Evolutionary conservation across 1,140 invertebrate species (phyloP).

Genomic region (Drosophila subobscura): DNA sequence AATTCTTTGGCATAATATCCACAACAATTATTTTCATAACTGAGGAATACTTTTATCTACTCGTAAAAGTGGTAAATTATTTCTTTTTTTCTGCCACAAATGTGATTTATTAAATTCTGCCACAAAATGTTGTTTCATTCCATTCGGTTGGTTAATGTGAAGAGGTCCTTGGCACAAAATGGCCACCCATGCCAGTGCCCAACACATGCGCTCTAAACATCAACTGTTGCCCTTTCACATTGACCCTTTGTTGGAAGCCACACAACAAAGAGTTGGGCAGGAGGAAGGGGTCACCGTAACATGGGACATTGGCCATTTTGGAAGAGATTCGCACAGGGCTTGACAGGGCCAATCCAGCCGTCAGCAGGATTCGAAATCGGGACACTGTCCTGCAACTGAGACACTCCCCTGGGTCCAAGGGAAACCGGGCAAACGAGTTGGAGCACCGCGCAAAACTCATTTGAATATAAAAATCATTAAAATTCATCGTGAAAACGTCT

Average conservation of each 20-base stretch:
- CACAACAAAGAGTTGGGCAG: conserved; percentile 17
- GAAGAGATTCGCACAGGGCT: conserved; percentile 52
- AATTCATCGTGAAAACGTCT: conserved; percentile 78
- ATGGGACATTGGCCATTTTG: conserved; percentile 64
- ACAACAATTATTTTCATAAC: not conserved
- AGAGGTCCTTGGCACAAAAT: conserved; percentile 43
- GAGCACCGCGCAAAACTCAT: conserved; percentile 55
- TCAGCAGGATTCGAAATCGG: conserved; percentile 26
- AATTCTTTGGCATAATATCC: too few species aligned
- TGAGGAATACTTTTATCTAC: too few species aligned
- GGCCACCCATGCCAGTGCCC: conserved; percentile 38
- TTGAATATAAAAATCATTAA: conserved; percentile 82
- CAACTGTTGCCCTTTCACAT: conserved; percentile 54
- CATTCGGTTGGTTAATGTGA: conserved; percentile 25
- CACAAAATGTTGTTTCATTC: conserved; percentile 19
- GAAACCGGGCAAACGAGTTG: conserved; percentile 54
- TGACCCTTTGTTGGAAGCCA: conserved; percentile 57
- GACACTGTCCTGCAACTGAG: conserved; percentile 25
- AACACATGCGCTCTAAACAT: conserved; percentile 59
- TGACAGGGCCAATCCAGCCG: conserved; percentile 58
- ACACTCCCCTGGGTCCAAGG: conserved; percentile 55
- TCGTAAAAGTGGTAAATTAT: too few species aligned
- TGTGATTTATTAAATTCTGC: not conserved
- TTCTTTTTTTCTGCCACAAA: conserved; percentile 1
- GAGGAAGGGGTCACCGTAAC: conserved; percentile 30